phyloP scores from a whole-genome alignment of 92 coral and sea anemone species.

The Muricea muricata region DNA sequence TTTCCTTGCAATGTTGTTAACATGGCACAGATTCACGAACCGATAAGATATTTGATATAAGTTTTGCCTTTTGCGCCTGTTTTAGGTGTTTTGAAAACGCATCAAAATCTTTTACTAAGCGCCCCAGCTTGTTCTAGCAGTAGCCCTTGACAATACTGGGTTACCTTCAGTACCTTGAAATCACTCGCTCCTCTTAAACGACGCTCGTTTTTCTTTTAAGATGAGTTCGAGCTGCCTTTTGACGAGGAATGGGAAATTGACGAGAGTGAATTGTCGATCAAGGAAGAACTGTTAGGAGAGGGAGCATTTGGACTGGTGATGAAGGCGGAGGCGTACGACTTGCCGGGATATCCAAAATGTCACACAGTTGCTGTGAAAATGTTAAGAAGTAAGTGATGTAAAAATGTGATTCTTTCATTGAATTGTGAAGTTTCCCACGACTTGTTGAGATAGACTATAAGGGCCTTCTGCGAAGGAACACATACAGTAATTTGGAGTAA shows the following conservation, averaged over 20 bases:
- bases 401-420: background rate
- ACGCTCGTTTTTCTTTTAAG: background rate
- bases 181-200: background rate
- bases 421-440: background rate
- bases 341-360: conserved; percentile 71
- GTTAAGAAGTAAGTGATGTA: conserved; percentile 76
- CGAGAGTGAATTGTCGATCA: conserved; percentile 77
- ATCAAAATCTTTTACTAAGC: no score
- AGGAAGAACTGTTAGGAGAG: conserved; percentile 89
- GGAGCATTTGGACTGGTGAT: conserved; percentile 98
- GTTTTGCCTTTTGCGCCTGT: no score
- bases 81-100: no score
- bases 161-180: no score
- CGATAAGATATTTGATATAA: no score
- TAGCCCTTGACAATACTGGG: no score
- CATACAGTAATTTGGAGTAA: no score
- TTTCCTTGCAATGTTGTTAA: no score
- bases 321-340: conserved; percentile 92
- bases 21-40: no score
- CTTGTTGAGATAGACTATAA: no score
- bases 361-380: conserved; percentile 89
- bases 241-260: conserved; percentile 98
- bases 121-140: no score
- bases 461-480: no score
- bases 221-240: conserved; percentile 86